Conservation (phyloP, 2,113 vertebrate genomes). For the Dromas ardeola region DNA sequence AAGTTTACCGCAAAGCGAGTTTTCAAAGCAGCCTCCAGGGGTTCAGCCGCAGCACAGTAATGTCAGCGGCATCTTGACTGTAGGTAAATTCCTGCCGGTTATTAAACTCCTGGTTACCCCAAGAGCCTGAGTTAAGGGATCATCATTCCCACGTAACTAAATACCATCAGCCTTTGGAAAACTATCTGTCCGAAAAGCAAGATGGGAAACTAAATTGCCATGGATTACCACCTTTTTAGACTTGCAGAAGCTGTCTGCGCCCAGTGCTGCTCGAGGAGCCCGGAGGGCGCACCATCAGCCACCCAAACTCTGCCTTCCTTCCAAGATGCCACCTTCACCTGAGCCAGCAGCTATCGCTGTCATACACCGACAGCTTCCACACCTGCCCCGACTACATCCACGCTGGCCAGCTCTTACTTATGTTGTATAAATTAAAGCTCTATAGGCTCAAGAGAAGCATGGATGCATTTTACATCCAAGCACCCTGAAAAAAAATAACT, state of each 20-base stretch:
- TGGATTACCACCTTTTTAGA: not conserved
- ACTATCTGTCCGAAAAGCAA: not conserved
- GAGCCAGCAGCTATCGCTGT: not conserved
- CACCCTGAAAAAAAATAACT: not conserved
- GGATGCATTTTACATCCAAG: not conserved
- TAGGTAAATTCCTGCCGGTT: not conserved
- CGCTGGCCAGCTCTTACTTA: not conserved
- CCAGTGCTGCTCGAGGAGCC: not conserved
- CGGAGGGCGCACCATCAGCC: rapidly evolving
- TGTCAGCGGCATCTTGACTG: not conserved
- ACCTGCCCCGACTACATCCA: not conserved
- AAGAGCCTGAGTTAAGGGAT: not conserved
- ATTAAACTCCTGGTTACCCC: not conserved
- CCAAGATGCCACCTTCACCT: not conserved
- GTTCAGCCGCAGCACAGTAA: not conserved
- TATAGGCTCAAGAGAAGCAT: not conserved
- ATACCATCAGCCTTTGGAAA: not conserved
- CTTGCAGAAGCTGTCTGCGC: not conserved
- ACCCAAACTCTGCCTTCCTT: not conserved
- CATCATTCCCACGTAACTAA: not conserved
- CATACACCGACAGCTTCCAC: not conserved
- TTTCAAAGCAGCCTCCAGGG: not conserved
- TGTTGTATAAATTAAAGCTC: not conserved
- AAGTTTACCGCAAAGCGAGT: not conserved
- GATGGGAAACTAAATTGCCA: not conserved